These are phyloP conservation scores for Hozukius guyotensis DNA, from an alignment of 2,797 vertebrate species.

Conservation along the genomic window DNA sequence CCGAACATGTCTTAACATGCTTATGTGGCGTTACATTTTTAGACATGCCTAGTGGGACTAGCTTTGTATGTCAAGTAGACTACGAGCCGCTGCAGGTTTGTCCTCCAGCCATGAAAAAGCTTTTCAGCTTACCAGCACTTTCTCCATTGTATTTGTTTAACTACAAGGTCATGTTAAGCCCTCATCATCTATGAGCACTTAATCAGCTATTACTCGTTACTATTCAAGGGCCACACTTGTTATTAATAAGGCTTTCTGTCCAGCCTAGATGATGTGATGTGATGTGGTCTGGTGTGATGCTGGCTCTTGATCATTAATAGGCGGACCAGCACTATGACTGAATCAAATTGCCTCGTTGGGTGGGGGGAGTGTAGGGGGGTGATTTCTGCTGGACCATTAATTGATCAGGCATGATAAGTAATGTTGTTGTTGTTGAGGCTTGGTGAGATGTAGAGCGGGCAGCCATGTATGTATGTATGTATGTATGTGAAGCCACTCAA, in stretches of 20 bases:
- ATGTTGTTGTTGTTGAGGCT: background rate
- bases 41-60: background rate
- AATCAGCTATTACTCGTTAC: constrained; percentile 10
- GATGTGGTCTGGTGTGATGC: background rate
- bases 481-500: constrained; percentile 28
- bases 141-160: constrained; percentile 11
- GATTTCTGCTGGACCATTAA: background rate
- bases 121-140: background rate
- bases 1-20: constrained; percentile 23
- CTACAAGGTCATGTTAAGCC: background rate
- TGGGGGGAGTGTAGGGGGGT: background rate
- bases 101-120: background rate
- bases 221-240: constrained; percentile 9
- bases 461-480: background rate
- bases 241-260: constrained; percentile 19
- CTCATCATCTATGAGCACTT: background rate
- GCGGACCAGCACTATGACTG: constrained; percentile 7
- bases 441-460: constrained; percentile 52
- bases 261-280: constrained; percentile 8
- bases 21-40: constrained; percentile 17
- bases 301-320: constrained; percentile 14
- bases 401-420: constrained; percentile 12
- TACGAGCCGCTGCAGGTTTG: background rate
- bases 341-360: background rate
- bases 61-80: background rate